Base-by-base conservation (phyloP, 2,797 vertebrate genomes). In the Mormyrus hasselquistii region DNA sequence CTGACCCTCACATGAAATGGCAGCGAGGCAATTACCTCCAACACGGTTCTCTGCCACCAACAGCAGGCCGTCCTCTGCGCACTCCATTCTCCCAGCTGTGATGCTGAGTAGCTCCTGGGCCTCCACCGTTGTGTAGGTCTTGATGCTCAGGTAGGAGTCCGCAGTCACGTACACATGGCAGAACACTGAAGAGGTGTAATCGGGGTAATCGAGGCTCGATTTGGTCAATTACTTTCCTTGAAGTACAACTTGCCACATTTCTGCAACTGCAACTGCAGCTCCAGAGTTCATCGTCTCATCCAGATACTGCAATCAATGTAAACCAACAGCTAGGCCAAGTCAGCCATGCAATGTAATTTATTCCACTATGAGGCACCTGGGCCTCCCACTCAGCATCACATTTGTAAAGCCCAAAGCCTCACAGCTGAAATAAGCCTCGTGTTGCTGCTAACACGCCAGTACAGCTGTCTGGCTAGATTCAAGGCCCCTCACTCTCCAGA, bases 121-220 rank as follows among this genome's bases (percentile, higher is more conserved):
- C 89, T 95, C 95, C 14, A 94, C 93, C 0, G 96, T 96, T 5
- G 94, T 94, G 90, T 95, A 96, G 49, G 95, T 95, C 94, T 96
- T 97, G 94, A 98, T 94, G 0, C 98, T 99, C 89, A 99, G 94
- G 53, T 98, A 99, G 0, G 98, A 99, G 94, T 99, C 97, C 93
- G 97, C 95, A 0, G 95, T 97, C 91, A 99, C 92, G 65, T 99
- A 97, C 79, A 99, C 97, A 0, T 96, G 97, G 91, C 97, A 99
- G 93, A 98, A 94, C 91, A 97, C 98, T 99, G 95, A 88, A 90
- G 14, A 93, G 87, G 90, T 88, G 93, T 88, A 92, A 83, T 90
- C 88, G 88, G 62, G 14, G 25, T 14, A 29, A 29, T 34, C 16
- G 16, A 14, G 10, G 50, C 52, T 86, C 22, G 5, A 7, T 55